These are phyloP conservation scores for Microtus agrestis DNA, from an alignment of 2,797 vertebrate species.

Conservation along the genomic window DNA sequence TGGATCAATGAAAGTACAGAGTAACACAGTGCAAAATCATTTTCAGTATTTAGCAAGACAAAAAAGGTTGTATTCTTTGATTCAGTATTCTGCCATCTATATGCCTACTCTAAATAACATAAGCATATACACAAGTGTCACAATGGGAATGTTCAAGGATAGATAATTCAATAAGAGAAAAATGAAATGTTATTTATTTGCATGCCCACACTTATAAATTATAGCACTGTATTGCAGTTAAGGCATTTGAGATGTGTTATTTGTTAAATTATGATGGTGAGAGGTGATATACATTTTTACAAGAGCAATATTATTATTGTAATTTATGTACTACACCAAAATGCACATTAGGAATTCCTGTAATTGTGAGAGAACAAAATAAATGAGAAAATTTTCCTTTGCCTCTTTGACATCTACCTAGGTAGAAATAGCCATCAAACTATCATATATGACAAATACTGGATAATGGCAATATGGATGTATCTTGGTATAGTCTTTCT, in stretches of 20 bases:
- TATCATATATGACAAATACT: neutral
- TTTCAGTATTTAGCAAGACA: neutral
- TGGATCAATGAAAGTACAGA: neutral
- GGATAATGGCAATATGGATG: neutral
- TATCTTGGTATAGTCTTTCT: neutral
- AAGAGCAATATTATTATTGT: neutral
- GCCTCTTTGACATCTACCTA: neutral
- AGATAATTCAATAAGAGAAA: neutral
- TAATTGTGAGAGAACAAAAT: neutral
- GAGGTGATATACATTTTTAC: neutral
- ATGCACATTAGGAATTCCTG: neutral
- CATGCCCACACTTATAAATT: neutral
- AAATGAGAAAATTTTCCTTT: neutral
- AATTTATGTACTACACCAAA: neutral
- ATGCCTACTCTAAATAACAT: neutral
- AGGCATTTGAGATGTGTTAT: neutral
- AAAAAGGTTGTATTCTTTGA: neutral
- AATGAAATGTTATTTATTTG: neutral
- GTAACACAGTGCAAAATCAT: neutral
- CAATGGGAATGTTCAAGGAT: fast-evolving
- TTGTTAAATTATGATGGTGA: neutral
- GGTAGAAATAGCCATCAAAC: neutral
- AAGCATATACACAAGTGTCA: neutral
- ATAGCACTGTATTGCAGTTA: neutral
- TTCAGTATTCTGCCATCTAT: neutral